Evolutionary conservation across 1,140 invertebrate species (phyloP).

Genomic region (Hyposmocoma kahamanoa): DNA sequence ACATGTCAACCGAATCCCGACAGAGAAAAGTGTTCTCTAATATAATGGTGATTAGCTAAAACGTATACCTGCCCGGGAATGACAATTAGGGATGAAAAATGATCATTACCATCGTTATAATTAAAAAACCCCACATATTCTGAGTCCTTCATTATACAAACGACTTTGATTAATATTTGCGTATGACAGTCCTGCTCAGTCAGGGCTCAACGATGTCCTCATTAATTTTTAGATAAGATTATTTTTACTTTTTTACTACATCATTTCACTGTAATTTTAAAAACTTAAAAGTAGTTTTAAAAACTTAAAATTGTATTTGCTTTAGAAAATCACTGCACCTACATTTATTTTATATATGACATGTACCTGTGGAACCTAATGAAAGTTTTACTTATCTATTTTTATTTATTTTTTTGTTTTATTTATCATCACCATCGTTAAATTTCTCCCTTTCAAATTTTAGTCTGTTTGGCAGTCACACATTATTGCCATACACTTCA

Average conservation of each 20-base stretch:
- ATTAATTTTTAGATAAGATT: slow-evolving; percentile 11
- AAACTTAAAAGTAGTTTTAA: too few species aligned
- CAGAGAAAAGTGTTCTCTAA: slow-evolving; percentile 37
- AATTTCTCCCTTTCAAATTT: neutral
- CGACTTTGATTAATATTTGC: slow-evolving; percentile 63
- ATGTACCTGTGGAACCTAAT: neutral
- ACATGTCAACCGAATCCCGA: too few species aligned
- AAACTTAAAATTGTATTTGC: too few species aligned
- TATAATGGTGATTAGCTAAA: slow-evolving; percentile 59
- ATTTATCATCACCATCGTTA: too few species aligned
- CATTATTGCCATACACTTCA: neutral
- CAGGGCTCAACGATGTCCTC: slow-evolving; percentile 18
- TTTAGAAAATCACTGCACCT: too few species aligned
- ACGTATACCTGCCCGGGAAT: slow-evolving; percentile 41
- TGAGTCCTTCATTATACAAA: slow-evolving; percentile 7
- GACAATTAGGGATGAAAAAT: slow-evolving; percentile 71
- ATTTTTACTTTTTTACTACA: too few species aligned
- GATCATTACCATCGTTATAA: slow-evolving; percentile 62
- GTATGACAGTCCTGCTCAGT: slow-evolving; percentile 42
- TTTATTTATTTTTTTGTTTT: too few species aligned
- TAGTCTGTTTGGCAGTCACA: neutral
- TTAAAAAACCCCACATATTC: slow-evolving; percentile 61
- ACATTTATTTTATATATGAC: neutral
- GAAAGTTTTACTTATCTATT: too few species aligned
- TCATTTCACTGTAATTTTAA: too few species aligned